These are phyloP conservation scores for Oncopodura yosiiana DNA, from an alignment of 1,140 invertebrate species.

Conservation along the genomic window DNA sequence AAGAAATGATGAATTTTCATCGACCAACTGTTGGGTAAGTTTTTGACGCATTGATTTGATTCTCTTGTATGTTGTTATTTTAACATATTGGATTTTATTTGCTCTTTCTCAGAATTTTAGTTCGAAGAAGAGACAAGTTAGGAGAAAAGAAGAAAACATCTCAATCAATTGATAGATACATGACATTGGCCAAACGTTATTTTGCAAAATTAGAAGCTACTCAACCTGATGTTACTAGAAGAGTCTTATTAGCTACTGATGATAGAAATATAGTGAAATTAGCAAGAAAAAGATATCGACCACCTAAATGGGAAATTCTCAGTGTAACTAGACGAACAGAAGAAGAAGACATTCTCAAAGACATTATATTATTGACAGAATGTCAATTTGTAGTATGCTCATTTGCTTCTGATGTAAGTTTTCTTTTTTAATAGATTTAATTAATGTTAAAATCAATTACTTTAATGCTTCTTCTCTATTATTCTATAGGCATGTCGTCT, in stretches of 20 bases:
- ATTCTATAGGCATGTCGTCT: constrained; percentile 13
- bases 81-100: neutral
- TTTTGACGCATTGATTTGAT: neutral
- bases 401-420: constrained; percentile 22
- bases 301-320: constrained; percentile 17
- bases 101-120: constrained; percentile 4
- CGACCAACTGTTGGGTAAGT: constrained; percentile 2
- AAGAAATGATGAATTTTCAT: neutral
- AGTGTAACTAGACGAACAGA: neutral
- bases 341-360: constrained; percentile 17
- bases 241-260: constrained; percentile 15
- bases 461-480: neutral
- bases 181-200: constrained; percentile 15
- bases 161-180: constrained; percentile 9
- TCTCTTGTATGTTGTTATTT: neutral
- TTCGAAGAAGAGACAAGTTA: constrained; percentile 6
- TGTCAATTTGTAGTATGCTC: constrained; percentile 16
- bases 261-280: constrained; percentile 8
- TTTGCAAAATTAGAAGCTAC: constrained; percentile 10
- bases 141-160: constrained; percentile 12
- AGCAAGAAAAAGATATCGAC: constrained; percentile 6
- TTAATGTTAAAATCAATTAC: neutral
- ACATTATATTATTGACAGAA: constrained; percentile 12
- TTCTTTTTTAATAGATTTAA: neutral
- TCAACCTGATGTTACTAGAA: neutral